phyloP scores from a whole-genome alignment of 2,797 vertebrate genomes.

The Myotis vivesi region DNA sequence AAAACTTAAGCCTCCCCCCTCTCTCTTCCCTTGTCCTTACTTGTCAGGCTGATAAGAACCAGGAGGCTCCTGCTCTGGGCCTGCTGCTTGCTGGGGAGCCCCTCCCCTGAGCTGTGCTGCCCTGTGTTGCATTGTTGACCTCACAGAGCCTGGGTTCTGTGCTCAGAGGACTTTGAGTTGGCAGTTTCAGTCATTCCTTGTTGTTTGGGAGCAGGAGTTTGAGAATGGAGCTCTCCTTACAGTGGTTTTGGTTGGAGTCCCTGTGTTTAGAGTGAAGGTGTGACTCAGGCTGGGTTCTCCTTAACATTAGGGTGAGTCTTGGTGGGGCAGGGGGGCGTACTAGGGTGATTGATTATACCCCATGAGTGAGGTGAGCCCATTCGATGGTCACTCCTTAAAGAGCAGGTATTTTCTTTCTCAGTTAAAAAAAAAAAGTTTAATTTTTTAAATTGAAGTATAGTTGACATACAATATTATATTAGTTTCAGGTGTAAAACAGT shows the following conservation, averaged over 20 bases:
- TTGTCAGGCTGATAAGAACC: neutral
- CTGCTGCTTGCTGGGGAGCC: neutral
- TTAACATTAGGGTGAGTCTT: neutral
- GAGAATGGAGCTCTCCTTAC: neutral
- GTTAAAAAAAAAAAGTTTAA: neutral
- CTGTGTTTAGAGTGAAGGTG: neutral
- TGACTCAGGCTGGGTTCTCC: neutral
- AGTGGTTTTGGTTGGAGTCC: neutral
- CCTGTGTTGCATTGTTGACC: neutral
- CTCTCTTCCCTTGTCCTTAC: too few relatives aligned
- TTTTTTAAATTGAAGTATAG: neutral
- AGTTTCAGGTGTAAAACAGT: neutral
- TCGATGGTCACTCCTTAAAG: neutral
- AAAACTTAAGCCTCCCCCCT: neutral
- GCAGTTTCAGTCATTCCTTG: neutral
- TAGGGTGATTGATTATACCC: neutral
- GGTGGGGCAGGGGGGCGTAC: neutral
- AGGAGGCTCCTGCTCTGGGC: neutral
- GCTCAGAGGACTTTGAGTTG: neutral
- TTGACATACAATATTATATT: neutral
- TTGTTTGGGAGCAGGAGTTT: neutral
- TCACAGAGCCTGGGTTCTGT: neutral
- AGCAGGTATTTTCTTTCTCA: neutral
- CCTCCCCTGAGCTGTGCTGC: neutral
- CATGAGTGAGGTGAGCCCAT: neutral